These are phyloP conservation scores for Formica selysi DNA, from an alignment of 1,140 invertebrate genomes.

Conservation along the genomic window DNA sequence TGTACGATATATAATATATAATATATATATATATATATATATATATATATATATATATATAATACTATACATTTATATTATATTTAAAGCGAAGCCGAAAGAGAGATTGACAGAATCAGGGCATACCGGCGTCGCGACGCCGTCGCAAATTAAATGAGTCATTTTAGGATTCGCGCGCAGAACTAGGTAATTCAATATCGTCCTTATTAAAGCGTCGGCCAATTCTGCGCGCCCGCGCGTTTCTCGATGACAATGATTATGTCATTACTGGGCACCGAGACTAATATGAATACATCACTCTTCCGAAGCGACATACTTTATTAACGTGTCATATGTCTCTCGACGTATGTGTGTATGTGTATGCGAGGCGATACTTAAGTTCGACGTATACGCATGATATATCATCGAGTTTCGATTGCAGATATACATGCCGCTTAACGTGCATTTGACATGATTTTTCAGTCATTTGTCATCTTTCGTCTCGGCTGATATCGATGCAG, in stretches of 20 bases:
- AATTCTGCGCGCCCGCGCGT: conserved; percentile 63
- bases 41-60: not conserved
- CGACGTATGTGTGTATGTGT: not conserved
- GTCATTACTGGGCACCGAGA: conserved; percentile 55
- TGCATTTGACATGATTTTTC: conserved; percentile 49
- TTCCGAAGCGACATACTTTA: conserved; percentile 27
- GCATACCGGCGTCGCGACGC: conserved; percentile 80
- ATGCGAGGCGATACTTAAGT: conserved; percentile 13
- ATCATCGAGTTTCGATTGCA: conserved; percentile 45
- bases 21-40: not conserved
- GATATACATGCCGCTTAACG: conserved; percentile 42
- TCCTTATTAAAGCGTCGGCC: conserved; percentile 80
- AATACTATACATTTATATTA: conserved; percentile 74
- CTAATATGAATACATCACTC: conserved; percentile 48
- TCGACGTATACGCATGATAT: conserved; percentile 53
- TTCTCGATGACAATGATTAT: conserved; percentile 71
- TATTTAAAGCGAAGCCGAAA: conserved; percentile 81
- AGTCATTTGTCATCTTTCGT: conserved; percentile 39
- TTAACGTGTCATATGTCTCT: conserved; percentile 40
- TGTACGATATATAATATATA: not conserved
- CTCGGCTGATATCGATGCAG: not conserved
- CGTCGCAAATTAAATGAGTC: conserved; percentile 84
- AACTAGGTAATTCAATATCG: conserved; percentile 84
- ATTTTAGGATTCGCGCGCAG: conserved; percentile 79
- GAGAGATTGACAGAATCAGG: conserved; percentile 85